Conservation (phyloP, 2,113 vertebrate species). For the Turdus rufiventris region DNA sequence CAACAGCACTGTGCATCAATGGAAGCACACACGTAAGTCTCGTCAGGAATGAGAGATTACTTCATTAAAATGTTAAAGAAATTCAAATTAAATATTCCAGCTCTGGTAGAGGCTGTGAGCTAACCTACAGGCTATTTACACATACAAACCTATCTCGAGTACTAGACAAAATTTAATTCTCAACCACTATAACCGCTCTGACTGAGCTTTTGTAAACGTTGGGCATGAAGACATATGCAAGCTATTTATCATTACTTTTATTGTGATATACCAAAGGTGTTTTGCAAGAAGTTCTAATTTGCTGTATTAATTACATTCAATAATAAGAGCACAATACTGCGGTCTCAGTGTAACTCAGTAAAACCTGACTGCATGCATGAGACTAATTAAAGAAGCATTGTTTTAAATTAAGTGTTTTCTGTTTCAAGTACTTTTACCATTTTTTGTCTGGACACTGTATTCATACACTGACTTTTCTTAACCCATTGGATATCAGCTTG, state of each 20-base stretch:
- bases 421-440: neutral
- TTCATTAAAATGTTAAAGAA: constrained; percentile 62
- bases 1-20: neutral
- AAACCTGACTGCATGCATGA: neutral
- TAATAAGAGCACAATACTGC: neutral
- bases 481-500: fast-evolving
- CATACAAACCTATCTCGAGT: neutral
- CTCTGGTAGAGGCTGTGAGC: constrained; percentile 4
- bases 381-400: neutral
- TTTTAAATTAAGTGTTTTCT: neutral
- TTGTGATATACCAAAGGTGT: neutral
- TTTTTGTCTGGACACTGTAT: neutral
- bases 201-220: constrained; percentile 11
- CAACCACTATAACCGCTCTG: constrained; percentile 9
- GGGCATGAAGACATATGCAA: neutral
- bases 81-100: constrained; percentile 34
- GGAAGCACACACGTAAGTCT: neutral
- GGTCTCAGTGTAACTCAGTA: neutral
- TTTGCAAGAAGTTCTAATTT: neutral
- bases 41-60: constrained; percentile 46
- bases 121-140: constrained; percentile 56
- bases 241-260: neutral
- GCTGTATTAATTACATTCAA: constrained; percentile 4
- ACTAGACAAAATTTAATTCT: constrained; percentile 12
- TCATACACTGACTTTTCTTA: neutral